Conservation (phyloP, 2,113 vertebrate genomes). For the Burhinus bistriatus region DNA sequence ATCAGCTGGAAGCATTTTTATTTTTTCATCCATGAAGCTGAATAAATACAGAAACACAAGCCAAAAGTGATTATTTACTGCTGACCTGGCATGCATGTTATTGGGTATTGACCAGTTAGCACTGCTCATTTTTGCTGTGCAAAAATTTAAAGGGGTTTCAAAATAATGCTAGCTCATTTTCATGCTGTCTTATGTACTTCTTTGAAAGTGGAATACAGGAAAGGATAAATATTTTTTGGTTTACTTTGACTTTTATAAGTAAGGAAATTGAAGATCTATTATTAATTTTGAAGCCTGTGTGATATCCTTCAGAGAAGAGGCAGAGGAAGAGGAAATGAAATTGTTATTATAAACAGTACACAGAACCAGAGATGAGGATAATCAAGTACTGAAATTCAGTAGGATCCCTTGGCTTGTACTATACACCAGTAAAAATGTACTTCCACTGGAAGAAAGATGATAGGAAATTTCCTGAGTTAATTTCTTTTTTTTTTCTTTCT, state of each 20-base stretch:
- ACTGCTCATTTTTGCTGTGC: neutral
- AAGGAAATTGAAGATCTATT: neutral
- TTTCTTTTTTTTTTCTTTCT: neutral
- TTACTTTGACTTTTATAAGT: neutral
- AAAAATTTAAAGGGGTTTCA: constrained; percentile 26
- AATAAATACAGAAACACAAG: constrained; percentile 12
- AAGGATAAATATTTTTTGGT: neutral
- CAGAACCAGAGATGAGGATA: neutral
- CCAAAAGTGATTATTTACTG: constrained; percentile 8
- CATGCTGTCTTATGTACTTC: neutral
- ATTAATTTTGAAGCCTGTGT: neutral
- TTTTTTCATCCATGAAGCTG: neutral
- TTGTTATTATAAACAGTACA: neutral
- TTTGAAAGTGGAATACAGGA: neutral
- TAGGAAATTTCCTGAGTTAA: neutral
- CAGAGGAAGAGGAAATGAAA: neutral
- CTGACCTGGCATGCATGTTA: neutral
- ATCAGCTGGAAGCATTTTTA: constrained; percentile 7
- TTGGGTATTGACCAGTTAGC: neutral
- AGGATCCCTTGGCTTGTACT: neutral
- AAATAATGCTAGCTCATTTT: neutral
- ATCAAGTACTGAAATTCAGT: neutral
- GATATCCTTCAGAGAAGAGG: neutral
- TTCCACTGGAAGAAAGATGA: neutral
- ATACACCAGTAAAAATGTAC: neutral